A percentile compares a stretch with the other conserved stretches of the same genome.
Conservation (phyloP, 2,113 vertebrate species). For the Callopanchax toddi region DNA sequence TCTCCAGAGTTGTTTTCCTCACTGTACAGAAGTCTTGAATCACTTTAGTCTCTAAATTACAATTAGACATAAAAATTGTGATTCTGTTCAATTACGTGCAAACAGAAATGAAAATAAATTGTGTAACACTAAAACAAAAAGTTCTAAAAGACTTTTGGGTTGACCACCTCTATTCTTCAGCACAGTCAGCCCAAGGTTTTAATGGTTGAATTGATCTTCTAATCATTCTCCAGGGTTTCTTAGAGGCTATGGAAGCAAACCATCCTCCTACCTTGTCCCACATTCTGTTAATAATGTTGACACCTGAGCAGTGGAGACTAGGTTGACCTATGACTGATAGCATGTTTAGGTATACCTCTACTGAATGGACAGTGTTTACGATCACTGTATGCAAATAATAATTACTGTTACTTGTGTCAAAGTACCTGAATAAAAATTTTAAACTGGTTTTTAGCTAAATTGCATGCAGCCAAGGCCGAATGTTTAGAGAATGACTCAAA, state of each 20-base stretch:
- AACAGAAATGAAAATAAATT: neutral
- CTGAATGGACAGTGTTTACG: conserved; percentile 11
- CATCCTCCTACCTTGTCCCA: too few species aligned
- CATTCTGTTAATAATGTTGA: neutral
- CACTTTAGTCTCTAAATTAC: too few species aligned
- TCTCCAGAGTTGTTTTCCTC: conserved; percentile 15
- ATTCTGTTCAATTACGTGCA: neutral
- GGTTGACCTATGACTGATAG: neutral
- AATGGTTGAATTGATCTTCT: too few species aligned
- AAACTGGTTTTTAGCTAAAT: too few species aligned
- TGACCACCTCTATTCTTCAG: neutral
- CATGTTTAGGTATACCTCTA: neutral
- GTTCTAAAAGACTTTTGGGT: neutral
- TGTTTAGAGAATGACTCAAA: too few species aligned
- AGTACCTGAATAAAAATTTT: neutral
- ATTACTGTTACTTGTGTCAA: too few species aligned
- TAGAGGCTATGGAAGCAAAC: too few species aligned
- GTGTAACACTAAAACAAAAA: neutral
- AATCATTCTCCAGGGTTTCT: too few species aligned
- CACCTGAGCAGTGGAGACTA: neutral
- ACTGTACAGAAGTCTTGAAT: neutral
- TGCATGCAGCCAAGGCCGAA: too few species aligned
- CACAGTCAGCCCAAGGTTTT: too few species aligned
- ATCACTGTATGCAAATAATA: too few species aligned
- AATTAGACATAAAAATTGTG: neutral